Evolutionary conservation across 2,797 vertebrate species (phyloP).

Genomic region (Eremophila alpestris): DNA sequence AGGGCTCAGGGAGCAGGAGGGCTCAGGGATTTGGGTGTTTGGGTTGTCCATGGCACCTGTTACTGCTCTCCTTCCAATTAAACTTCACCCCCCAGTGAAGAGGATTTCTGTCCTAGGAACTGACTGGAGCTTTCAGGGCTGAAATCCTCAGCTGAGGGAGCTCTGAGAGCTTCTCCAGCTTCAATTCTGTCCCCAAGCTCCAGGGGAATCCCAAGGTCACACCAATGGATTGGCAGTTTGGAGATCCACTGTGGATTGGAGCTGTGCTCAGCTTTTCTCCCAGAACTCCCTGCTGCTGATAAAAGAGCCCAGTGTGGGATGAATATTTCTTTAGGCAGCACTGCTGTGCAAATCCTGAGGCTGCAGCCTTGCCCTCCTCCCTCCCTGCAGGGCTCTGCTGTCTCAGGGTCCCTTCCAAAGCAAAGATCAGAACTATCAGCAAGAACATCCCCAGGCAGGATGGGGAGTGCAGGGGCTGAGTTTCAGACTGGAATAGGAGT

Average conservation of each 20-base stretch:
- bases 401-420: background rate
- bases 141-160: background rate
- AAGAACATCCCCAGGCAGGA: background rate
- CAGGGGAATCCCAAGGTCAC: background rate
- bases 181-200: background rate
- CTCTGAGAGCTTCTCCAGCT: background rate
- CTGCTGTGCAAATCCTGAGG: background rate
- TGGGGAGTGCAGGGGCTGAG: background rate
- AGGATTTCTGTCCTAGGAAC: background rate
- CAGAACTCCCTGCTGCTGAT: background rate
- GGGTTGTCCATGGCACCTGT: constrained; percentile 2
- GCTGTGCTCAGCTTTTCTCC: background rate
- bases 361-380: background rate
- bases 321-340: background rate
- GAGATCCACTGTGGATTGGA: background rate
- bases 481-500: background rate
- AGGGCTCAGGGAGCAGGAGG: constrained; percentile 22
- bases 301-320: background rate
- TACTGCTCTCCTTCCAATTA: background rate
- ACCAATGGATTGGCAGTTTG: background rate
- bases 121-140: background rate
- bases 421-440: background rate
- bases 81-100: background rate
- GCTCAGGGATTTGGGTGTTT: background rate
- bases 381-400: background rate